A percentile compares a stretch with the other conserved stretches of the same genome.
phyloP scores from a whole-genome alignment of 53 echinoderm and acorn worm genomes.

The Echinometra lucunter region DNA sequence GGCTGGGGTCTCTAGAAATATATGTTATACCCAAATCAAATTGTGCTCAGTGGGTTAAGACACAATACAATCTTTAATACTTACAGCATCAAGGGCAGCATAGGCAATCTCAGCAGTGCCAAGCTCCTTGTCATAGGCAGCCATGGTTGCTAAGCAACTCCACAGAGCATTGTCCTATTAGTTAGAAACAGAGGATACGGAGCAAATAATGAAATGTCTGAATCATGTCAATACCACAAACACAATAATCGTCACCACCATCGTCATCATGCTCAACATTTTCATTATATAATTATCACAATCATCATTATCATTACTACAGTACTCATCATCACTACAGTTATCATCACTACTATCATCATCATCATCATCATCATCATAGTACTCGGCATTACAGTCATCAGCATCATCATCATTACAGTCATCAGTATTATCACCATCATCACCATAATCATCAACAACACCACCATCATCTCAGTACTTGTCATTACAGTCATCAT shows the following conservation, averaged over 20 bases:
- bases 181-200: background rate
- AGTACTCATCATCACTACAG: background rate
- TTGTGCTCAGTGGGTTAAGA: no score
- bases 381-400: background rate
- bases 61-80: conserved; percentile 68
- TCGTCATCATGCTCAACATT: conserved; percentile 17
- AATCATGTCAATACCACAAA: background rate
- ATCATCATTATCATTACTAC: conserved; percentile 10
- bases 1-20: no score
- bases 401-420: conserved; percentile 52
- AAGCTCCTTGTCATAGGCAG: conserved; percentile 96
- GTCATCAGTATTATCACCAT: background rate
- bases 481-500: background rate
- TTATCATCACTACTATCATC: background rate
- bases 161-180: conserved; percentile 90
- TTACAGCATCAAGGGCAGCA: conserved; percentile 97
- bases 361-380: background rate
- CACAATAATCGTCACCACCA: background rate
- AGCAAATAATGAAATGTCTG: background rate
- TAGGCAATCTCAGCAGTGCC: conserved; percentile 96
- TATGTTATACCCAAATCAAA: no score
- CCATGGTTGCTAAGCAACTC: conserved; percentile 97
- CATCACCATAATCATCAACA: conserved; percentile 12
- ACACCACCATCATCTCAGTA: background rate
- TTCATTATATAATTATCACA: background rate